Percentiles rank a stretch among this genome's conserved stretches.
These are phyloP conservation scores for Cancer borealis DNA, from an alignment of 2,888 invertebrate species.

Conservation along the genomic window DNA sequence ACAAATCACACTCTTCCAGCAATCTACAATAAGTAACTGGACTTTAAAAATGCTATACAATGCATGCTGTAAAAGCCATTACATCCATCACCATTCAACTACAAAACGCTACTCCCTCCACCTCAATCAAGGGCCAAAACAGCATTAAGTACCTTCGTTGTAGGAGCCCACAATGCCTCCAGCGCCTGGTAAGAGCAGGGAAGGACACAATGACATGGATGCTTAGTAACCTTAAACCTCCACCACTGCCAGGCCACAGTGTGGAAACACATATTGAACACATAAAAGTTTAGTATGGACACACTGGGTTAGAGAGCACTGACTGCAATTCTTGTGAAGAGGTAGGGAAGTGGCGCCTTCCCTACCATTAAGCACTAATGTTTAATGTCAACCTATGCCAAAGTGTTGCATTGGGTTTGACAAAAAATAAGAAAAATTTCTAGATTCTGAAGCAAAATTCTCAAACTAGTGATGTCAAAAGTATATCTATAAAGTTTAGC, in stretches of 20 bases:
- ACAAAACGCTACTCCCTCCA: slow-evolving; percentile 43
- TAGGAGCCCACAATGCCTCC: slow-evolving; percentile 77
- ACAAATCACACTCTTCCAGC: not conserved
- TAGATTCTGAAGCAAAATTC: not conserved
- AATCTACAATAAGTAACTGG: not conserved
- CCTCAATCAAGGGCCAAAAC: not conserved
- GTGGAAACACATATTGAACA: slow-evolving; percentile 25
- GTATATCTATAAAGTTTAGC: not conserved
- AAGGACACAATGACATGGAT: slow-evolving; percentile 51
- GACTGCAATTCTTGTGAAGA: not conserved
- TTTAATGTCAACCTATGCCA: not conserved
- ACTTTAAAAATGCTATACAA: not conserved
- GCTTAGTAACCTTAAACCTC: not conserved
- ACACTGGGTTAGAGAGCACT: slow-evolving; percentile 31
- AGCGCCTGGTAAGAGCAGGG: slow-evolving; percentile 68
- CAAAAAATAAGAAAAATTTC: not conserved
- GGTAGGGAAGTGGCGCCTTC: not conserved
- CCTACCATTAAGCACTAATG: not conserved
- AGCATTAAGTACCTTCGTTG: slow-evolving; percentile 72
- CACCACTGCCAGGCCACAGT: not conserved
- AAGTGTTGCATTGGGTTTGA: not conserved
- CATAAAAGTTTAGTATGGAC: slow-evolving; percentile 31
- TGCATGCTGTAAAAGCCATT: slow-evolving; percentile 49
- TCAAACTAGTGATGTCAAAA: not conserved
- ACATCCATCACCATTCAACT: slow-evolving; percentile 39